These are phyloP conservation scores for Solenopsis invicta DNA, from an alignment of 1,140 invertebrate genomes.

Conservation along the genomic window DNA sequence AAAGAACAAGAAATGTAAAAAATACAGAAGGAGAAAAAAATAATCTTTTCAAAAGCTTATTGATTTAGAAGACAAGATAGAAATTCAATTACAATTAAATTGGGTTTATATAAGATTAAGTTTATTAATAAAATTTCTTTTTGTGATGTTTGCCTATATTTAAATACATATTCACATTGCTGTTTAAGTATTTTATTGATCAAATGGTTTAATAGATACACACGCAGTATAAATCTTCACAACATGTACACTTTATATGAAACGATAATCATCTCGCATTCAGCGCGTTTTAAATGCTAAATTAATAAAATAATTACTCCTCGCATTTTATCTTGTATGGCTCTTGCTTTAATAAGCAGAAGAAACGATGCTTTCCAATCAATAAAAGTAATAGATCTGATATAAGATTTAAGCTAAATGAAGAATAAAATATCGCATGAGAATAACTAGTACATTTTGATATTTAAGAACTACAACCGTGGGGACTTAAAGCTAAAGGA, in stretches of 20 bases:
- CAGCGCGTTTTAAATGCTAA: not conserved
- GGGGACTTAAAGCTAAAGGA: not conserved
- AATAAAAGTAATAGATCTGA: not conserved
- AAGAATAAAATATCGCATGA: slow-evolving; percentile 9
- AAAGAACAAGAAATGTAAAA: not conserved
- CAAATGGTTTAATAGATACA: slow-evolving; percentile 15
- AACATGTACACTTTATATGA: slow-evolving; percentile 13
- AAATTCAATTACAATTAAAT: slow-evolving; percentile 11
- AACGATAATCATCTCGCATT: slow-evolving; percentile 20
- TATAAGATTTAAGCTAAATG: slow-evolving; percentile 19
- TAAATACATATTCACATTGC: not conserved
- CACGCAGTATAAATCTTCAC: not conserved
- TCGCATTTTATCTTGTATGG: not conserved
- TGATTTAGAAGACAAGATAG: not conserved
- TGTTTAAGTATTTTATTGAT: slow-evolving; percentile 50
- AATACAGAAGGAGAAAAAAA: not conserved
- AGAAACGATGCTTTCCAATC: not conserved
- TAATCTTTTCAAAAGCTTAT: not conserved
- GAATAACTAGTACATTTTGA: not conserved
- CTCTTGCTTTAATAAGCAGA: not conserved
- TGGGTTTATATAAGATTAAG: not conserved
- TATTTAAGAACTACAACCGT: slow-evolving; percentile 14
- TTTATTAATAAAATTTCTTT: not conserved
- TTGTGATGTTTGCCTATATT: not conserved
- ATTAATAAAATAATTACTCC: not conserved